Evolutionary conservation across 2,113 vertebrate genomes (phyloP).

Genomic region (Muntiacus reevesi): DNA sequence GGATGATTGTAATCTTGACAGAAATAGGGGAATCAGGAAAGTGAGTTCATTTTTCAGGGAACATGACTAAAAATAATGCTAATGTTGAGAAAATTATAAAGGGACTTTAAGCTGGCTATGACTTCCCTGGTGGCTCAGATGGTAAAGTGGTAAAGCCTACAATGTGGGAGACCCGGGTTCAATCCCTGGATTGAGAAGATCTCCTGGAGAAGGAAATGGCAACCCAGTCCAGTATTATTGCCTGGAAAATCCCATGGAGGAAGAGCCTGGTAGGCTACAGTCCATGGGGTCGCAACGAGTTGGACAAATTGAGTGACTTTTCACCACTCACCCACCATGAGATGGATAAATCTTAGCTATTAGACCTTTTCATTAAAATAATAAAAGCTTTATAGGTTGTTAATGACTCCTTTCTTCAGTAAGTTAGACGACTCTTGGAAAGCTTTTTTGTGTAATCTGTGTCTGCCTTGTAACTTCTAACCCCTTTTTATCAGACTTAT

Average conservation of each 20-base stretch:
- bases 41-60: neutral
- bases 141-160: too few species aligned
- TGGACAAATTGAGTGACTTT: too few species aligned
- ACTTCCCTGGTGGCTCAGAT: too few species aligned
- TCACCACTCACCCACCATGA: neutral
- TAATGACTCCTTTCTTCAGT: constrained; percentile 25
- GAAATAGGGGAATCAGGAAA: neutral
- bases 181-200: too few species aligned
- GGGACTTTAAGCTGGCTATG: neutral
- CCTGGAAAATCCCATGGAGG: too few species aligned
- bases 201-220: too few species aligned
- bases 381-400: constrained; percentile 30
- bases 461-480: neutral
- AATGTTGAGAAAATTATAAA: constrained; percentile 20
- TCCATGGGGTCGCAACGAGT: too few species aligned
- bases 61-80: constrained; percentile 3
- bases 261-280: too few species aligned
- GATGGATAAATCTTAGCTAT: neutral
- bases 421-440: neutral
- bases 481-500: constrained; percentile 1
- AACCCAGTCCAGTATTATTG: too few species aligned
- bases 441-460: neutral
- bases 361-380: constrained; percentile 7
- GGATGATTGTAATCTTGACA: neutral
- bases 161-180: too few species aligned